Percentiles rank a stretch among this genome's conserved stretches.
phyloP scores from a whole-genome alignment of 1,140 invertebrate genomes.

The Drosophila pectinifera region DNA sequence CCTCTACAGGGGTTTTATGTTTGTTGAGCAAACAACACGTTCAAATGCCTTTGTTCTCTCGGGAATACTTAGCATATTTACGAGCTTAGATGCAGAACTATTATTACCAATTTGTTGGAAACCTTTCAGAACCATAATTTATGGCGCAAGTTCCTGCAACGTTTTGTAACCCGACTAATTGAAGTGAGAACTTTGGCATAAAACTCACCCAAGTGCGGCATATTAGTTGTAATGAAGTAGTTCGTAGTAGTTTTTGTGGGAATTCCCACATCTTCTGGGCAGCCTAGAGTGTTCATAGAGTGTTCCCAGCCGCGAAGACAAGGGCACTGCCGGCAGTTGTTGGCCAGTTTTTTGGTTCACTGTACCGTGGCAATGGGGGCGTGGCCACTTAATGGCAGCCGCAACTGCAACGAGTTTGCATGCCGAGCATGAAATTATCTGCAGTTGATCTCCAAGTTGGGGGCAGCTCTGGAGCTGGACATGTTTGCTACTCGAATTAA shows the following conservation, averaged over 20 bases:
- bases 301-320: too few relatives aligned
- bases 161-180: conserved; percentile 31
- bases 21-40: conserved; percentile 24
- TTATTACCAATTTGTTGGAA: conserved; percentile 25
- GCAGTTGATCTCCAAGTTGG: conserved; percentile 43
- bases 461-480: conserved; percentile 37
- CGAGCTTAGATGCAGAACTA: neutral
- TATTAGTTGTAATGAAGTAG: conserved; percentile 24
- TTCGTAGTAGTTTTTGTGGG: conserved; percentile 17
- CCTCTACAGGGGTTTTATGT: too few relatives aligned
- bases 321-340: conserved; percentile 25
- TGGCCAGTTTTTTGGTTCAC: conserved; percentile 53
- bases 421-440: conserved; percentile 60
- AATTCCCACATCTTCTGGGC: conserved; percentile 19
- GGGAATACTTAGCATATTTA: neutral
- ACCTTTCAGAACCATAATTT: conserved; percentile 10
- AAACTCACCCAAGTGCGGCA: conserved; percentile 24
- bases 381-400: conserved; percentile 36
- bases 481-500: conserved; percentile 59
- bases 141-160: conserved; percentile 7
- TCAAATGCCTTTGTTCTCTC: too few relatives aligned
- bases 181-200: conserved; percentile 41
- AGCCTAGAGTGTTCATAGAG: conserved; percentile 18
- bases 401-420: conserved; percentile 52
- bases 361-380: conserved; percentile 49